These are phyloP conservation scores for Solenodon paradoxus DNA, from an alignment of 2,113 vertebrate species.

Conservation along the genomic window DNA sequence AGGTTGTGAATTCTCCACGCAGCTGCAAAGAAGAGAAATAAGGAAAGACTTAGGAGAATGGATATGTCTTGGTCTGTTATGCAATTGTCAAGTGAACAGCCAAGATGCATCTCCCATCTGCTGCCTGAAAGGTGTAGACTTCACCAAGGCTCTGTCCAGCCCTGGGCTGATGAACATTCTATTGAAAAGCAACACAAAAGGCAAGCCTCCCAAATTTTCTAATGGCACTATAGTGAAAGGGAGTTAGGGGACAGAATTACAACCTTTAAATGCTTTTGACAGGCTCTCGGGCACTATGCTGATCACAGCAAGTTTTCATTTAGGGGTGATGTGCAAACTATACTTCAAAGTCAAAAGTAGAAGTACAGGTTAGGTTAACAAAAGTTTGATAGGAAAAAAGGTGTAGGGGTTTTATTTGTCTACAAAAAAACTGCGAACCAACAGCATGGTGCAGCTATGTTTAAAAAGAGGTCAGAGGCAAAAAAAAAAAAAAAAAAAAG, in stretches of 20 bases:
- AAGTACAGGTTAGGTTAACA: background rate
- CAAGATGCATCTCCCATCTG: background rate
- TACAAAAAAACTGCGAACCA: background rate
- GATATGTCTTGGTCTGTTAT: background rate
- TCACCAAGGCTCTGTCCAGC: background rate
- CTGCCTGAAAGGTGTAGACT: background rate
- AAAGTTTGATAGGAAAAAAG: background rate
- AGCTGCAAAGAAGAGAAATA: background rate
- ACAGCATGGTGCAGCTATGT: background rate
- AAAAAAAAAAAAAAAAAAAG: background rate
- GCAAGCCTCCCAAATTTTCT: background rate
- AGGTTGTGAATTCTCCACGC: constrained; percentile 52
- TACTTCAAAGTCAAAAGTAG: background rate
- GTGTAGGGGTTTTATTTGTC: constrained; percentile 9
- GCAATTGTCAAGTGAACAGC: background rate
- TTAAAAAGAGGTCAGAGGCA: background rate
- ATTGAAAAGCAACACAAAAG: background rate
- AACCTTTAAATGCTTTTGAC: background rate
- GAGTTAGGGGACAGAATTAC: background rate
- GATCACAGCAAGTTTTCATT: background rate
- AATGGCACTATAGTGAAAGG: background rate
- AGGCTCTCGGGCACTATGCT: background rate
- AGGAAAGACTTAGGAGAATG: background rate
- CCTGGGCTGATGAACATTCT: background rate
- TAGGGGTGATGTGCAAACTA: background rate